Percentiles rank a stretch among this genome's conserved stretches.
Evolutionary conservation across 1,140 invertebrate genomes (phyloP).

Genomic region (Batillaria attramentaria): DNA sequence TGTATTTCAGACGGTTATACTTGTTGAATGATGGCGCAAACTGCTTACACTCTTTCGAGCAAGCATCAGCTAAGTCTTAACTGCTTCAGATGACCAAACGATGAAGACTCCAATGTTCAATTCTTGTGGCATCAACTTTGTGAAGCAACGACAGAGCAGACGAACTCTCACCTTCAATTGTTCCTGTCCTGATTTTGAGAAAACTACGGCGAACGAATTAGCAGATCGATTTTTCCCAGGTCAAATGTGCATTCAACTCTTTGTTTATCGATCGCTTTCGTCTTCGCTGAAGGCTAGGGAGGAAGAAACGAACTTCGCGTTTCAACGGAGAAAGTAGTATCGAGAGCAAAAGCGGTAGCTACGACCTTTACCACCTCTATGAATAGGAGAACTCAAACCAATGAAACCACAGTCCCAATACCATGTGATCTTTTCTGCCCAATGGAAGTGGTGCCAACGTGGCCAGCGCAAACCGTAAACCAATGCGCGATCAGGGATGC

Average conservation of each 20-base stretch:
- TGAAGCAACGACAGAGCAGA: conserved; percentile 19
- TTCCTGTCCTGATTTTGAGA: neutral
- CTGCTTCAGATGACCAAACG: neutral
- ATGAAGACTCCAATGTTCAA: neutral
- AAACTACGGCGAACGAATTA: neutral
- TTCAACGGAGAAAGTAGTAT: conserved; percentile 1
- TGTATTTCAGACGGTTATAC: neutral
- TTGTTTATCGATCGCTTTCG: neutral
- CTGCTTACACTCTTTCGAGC: neutral
- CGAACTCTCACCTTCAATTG: conserved; percentile 17
- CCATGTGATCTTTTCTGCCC: conserved; percentile 46
- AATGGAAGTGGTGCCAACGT: conserved; percentile 60
- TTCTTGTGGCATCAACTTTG: no score
- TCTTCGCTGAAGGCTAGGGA: neutral
- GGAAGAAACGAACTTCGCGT: no score
- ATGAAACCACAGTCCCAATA: conserved; percentile 31
- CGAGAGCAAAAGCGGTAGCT: conserved; percentile 10
- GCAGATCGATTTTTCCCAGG: neutral
- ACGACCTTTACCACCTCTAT: conserved; percentile 35
- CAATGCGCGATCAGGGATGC: conserved; percentile 1
- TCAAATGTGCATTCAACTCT: neutral
- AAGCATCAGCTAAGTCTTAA: no score
- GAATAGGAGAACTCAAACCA: conserved; percentile 42
- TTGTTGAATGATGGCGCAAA: neutral
- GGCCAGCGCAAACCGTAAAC: conserved; percentile 37